These are phyloP conservation scores for Zophobas morio DNA, from an alignment of 1,140 invertebrate genomes.

Conservation along the genomic window DNA sequence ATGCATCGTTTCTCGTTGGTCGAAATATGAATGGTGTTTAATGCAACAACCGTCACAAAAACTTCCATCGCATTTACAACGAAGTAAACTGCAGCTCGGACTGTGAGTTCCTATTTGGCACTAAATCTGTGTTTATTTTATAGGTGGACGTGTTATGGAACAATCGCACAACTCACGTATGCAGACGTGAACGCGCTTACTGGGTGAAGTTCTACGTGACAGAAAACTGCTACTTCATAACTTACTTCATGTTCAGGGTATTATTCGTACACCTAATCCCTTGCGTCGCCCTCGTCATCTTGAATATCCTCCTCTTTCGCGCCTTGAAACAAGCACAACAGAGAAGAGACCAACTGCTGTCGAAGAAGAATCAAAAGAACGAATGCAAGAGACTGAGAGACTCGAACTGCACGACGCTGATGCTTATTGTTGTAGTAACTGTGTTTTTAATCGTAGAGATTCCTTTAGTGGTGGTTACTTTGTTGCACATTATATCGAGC, in stretches of 20 bases:
- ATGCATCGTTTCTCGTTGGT: too few relatives aligned
- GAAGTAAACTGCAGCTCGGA: background rate
- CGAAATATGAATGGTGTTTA: too few relatives aligned
- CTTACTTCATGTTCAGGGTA: slow-evolving; percentile 89
- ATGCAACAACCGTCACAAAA: too few relatives aligned
- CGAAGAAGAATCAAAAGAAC: slow-evolving; percentile 85
- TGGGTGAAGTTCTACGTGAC: slow-evolving; percentile 79
- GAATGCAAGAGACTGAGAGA: slow-evolving; percentile 88
- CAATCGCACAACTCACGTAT: slow-evolving; percentile 74
- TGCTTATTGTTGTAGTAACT: slow-evolving; percentile 95
- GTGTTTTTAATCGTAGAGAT: slow-evolving; percentile 94
- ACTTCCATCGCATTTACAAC: background rate
- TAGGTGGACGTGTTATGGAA: slow-evolving; percentile 71
- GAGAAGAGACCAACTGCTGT: slow-evolving; percentile 80
- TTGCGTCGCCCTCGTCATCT: slow-evolving; percentile 88
- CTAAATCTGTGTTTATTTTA: slow-evolving; percentile 55
- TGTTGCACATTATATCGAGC: slow-evolving; percentile 87
- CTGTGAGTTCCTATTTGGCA: background rate
- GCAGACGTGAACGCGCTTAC: slow-evolving; percentile 72
- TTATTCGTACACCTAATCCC: slow-evolving; percentile 93
- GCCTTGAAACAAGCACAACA: slow-evolving; percentile 88
- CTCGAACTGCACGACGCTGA: slow-evolving; percentile 92
- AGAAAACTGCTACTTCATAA: slow-evolving; percentile 82
- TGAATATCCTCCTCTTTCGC: slow-evolving; percentile 90
- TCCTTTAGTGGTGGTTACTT: slow-evolving; percentile 89